These are phyloP conservation scores for Ascaphus truei DNA, from an alignment of 2,113 vertebrate genomes.

Conservation along the genomic window DNA sequence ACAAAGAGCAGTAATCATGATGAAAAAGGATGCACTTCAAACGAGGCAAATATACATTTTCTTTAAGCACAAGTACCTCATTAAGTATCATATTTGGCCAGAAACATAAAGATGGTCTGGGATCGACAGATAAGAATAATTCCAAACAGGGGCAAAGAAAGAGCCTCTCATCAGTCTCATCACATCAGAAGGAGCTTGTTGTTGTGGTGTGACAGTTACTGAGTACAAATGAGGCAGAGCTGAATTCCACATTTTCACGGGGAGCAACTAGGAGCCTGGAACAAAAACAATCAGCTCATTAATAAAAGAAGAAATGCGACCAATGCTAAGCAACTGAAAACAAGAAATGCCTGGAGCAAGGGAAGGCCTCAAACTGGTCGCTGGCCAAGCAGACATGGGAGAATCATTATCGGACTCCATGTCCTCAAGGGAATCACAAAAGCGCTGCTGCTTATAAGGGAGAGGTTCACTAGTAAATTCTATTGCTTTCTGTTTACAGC, in stretches of 20 bases:
- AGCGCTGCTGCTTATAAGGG: neutral
- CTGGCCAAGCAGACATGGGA: neutral
- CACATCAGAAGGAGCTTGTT: constrained; percentile 18
- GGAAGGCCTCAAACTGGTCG: neutral
- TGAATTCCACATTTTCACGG: constrained; percentile 1
- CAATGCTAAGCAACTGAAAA: constrained; percentile 6
- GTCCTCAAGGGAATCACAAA: neutral
- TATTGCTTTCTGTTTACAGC: neutral
- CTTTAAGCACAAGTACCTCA: neutral
- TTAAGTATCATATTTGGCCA: neutral
- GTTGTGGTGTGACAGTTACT: neutral
- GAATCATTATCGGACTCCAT: constrained; percentile 14
- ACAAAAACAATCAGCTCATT: constrained; percentile 31
- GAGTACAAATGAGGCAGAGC: constrained; percentile 16
- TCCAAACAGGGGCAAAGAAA: neutral
- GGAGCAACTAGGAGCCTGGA: constrained; percentile 32
- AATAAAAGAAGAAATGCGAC: constrained; percentile 14
- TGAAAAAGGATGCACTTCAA: neutral
- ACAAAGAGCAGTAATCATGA: neutral
- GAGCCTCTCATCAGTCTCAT: neutral
- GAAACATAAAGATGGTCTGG: neutral
- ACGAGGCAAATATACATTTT: too few relatives aligned
- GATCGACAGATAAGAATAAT: constrained; percentile 32
- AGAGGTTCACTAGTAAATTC: neutral
- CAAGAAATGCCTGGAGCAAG: neutral